Percentiles rank a stretch among this genome's conserved stretches.
These are phyloP conservation scores for Sarcophilus harrisii DNA, from an alignment of 2,797 vertebrate genomes.

Conservation along the genomic window DNA sequence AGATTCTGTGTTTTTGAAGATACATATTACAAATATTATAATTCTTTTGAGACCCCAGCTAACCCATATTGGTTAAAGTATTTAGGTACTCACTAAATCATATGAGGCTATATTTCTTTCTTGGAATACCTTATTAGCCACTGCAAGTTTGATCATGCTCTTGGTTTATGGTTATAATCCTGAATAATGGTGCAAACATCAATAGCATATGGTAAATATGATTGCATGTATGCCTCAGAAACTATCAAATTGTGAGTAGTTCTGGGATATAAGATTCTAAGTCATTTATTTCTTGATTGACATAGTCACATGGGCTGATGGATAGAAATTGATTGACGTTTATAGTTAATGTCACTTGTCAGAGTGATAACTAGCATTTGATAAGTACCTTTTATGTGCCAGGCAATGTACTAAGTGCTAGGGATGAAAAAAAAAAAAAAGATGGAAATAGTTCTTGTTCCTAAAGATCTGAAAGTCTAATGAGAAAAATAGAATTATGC, in stretches of 20 bases:
- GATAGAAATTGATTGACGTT: not conserved
- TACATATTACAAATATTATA: not conserved
- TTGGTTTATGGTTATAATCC: not conserved
- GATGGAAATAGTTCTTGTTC: not conserved
- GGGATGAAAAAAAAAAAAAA: too few relatives aligned
- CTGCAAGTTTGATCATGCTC: not conserved
- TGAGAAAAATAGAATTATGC: not conserved
- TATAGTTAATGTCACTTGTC: not conserved
- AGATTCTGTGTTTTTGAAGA: not conserved
- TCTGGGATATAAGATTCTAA: not conserved
- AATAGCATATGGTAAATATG: not conserved
- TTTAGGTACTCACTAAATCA: not conserved
- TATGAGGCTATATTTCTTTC: not conserved
- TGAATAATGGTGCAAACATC: not conserved
- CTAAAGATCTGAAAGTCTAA: not conserved
- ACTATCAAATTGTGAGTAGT: not conserved
- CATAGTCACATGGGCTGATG: not conserved
- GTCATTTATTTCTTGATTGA: not conserved
- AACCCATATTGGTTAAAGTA: not conserved
- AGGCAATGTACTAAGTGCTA: not conserved
- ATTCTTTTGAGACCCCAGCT: not conserved
- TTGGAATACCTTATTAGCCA: not conserved
- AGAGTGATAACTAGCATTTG: not conserved
- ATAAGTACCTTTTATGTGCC: not conserved
- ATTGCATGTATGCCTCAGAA: not conserved